Conservation (phyloP, 2,797 vertebrate genomes). For the Garrulus glandarius region DNA sequence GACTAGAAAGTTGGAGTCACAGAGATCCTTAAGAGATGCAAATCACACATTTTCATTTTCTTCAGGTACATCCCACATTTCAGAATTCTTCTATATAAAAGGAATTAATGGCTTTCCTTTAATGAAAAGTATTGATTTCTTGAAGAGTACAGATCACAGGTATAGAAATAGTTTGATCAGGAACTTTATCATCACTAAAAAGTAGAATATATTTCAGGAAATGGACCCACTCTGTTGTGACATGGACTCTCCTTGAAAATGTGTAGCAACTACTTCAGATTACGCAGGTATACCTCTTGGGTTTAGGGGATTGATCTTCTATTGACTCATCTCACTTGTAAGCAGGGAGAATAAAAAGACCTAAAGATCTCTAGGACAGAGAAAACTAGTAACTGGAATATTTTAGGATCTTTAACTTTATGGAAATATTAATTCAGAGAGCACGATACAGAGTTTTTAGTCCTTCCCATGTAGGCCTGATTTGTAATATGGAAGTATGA, state of each 20-base stretch:
- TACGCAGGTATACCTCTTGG: not conserved
- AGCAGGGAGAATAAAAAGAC: not conserved
- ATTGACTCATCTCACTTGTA: not conserved
- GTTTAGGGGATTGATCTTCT: not conserved
- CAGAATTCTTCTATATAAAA: not conserved
- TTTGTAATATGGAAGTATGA: not conserved
- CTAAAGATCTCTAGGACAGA: not conserved
- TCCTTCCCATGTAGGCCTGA: not conserved
- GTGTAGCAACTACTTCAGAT: not conserved
- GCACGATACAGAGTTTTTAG: not conserved
- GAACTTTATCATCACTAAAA: not conserved
- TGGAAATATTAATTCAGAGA: not conserved
- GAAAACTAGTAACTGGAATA: not conserved
- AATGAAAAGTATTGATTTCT: conserved; percentile 18
- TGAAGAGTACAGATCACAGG: not conserved
- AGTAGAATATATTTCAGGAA: not conserved
- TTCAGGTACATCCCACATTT: not conserved
- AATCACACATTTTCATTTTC: not conserved
- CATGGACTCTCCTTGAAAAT: not conserved
- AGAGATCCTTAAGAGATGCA: not conserved
- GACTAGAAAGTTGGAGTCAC: not conserved
- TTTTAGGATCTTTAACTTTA: not conserved
- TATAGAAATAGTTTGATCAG: not conserved
- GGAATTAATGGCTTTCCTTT: not conserved
- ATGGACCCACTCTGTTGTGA: not conserved